Conservation (phyloP, 2,797 vertebrate genomes). For the Acomys russatus region DNA sequence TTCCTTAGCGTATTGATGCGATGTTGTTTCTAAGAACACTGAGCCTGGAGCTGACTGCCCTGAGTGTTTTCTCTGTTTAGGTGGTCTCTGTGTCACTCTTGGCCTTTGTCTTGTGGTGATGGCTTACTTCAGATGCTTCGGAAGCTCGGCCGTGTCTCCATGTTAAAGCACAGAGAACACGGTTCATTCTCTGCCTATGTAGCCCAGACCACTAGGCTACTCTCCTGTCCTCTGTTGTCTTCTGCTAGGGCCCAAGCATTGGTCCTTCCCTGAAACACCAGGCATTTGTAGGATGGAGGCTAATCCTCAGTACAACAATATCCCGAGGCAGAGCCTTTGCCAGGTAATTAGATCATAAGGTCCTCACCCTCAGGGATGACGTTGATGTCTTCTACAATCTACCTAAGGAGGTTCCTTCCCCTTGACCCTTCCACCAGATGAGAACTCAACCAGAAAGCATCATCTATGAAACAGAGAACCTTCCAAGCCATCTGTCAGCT, state of each 20-base stretch:
- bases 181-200: not conserved
- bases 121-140: not conserved
- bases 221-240: not conserved
- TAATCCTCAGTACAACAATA: no score
- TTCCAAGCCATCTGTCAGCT: no score
- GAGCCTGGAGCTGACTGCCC: not conserved
- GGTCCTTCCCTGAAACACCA: not conserved
- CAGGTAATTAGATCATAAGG: no score
- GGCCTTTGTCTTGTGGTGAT: not conserved
- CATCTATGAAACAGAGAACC: not conserved
- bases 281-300: not conserved
- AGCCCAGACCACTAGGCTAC: not conserved
- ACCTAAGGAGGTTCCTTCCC: not conserved
- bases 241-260: not conserved
- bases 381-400: not conserved
- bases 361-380: not conserved
- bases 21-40: not conserved
- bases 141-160: not conserved
- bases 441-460: not conserved
- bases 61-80: not conserved
- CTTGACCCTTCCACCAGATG: not conserved
- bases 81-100: no score
- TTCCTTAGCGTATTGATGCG: not conserved
- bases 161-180: not conserved
- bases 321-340: not conserved